A percentile compares a stretch with the other conserved stretches of the same genome.
Conservation (phyloP, 2,113 vertebrate species). For the Girardinichthys multiradiatus region DNA sequence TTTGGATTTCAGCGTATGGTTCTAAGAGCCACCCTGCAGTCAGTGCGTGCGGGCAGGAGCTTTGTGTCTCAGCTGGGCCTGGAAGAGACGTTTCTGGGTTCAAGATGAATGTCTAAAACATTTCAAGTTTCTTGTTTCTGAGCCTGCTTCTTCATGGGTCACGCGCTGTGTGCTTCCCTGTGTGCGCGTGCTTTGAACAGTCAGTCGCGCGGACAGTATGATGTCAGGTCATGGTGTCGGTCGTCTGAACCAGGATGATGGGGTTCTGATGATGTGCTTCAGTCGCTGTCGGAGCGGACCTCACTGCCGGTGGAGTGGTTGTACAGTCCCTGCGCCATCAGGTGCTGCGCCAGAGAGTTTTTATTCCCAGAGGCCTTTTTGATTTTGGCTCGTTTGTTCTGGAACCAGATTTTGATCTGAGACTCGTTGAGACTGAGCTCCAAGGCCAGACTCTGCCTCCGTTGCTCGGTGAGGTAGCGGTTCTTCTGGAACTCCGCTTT, state of each 20-base stretch:
- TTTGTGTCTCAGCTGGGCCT: too few species aligned
- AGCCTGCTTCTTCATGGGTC: too few species aligned
- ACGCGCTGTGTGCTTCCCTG: too few species aligned
- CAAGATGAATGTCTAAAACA: too few species aligned
- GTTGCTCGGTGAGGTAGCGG: conserved; percentile 90
- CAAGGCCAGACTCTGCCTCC: conserved; percentile 85
- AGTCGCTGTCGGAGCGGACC: conserved; percentile 91
- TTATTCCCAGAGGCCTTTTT: conserved; percentile 87
- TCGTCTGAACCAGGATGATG: conserved; percentile 79
- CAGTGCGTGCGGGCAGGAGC: too few species aligned
- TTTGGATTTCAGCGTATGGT: too few species aligned
- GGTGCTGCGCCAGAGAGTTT: conserved; percentile 86
- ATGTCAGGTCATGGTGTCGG: conserved; percentile 85
- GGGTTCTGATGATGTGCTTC: conserved; percentile 21
- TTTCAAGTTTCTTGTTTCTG: too few species aligned
- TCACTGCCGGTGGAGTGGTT: conserved; percentile 88
- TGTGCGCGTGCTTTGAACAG: conserved; percentile 42
- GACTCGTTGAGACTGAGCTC: conserved; percentile 91
- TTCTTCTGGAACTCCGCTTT: conserved; percentile 89
- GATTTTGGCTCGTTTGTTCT: conserved; percentile 93
- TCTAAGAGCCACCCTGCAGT: too few species aligned
- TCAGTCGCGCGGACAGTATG: conserved; percentile 50
- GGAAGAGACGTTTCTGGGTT: too few species aligned
- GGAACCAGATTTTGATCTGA: conserved; percentile 95
- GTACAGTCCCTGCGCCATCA: conserved; percentile 92